A percentile compares a stretch with the other conserved stretches of the same genome.
phyloP scores from a whole-genome alignment of 2,113 vertebrate genomes.

The Chionodraco myersi region DNA sequence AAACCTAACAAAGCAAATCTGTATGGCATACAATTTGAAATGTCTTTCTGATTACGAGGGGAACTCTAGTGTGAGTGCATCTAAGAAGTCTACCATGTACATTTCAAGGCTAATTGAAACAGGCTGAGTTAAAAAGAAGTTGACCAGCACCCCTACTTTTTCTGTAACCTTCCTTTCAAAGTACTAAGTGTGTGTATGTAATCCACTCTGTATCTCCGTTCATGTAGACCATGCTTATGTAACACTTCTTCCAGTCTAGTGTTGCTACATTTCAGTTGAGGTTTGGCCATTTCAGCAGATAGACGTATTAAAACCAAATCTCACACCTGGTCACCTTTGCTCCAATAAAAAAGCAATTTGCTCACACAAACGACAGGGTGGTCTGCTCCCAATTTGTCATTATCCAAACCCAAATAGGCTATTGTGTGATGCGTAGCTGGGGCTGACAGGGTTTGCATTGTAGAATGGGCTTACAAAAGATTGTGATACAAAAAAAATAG shows the following conservation, averaged over 20 bases:
- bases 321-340: conserved; percentile 27
- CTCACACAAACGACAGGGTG: conserved; percentile 26
- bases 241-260: background rate
- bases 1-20: background rate
- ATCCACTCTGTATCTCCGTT: background rate
- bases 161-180: background rate
- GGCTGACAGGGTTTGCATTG: conserved; percentile 39
- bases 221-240: background rate
- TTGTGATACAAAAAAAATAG: conserved; percentile 7
- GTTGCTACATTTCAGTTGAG: conserved; percentile 20
- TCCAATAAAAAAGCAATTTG: conserved; percentile 44
- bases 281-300: conserved; percentile 24
- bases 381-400: conserved; percentile 55
- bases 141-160: background rate
- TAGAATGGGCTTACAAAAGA: conserved; percentile 25
- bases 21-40: background rate
- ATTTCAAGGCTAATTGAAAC: background rate
- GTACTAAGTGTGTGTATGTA: background rate
- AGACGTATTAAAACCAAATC: conserved; percentile 20
- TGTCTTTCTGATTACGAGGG: background rate
- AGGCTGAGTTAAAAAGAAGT: background rate
- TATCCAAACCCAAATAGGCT: conserved; percentile 56
- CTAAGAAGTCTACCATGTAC: background rate
- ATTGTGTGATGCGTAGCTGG: conserved; percentile 40
- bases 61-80: background rate